Evolutionary conservation across 2,888 invertebrate species (phyloP).

Genomic region (Yponomeuta plumbellus): DNA sequence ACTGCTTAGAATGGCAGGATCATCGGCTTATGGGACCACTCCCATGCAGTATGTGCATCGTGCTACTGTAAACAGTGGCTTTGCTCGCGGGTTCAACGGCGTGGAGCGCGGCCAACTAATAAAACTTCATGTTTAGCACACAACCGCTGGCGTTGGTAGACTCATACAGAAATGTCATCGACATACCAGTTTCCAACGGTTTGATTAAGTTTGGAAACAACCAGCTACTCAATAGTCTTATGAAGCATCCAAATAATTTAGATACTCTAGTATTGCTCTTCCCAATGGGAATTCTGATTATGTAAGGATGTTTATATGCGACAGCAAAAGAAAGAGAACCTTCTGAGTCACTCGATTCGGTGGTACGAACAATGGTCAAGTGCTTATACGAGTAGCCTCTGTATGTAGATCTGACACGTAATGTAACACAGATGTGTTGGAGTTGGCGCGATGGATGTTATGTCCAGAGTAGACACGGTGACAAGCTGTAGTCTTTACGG

Average conservation of each 20-base stretch:
- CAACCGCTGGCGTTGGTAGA: background rate
- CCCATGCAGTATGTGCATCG: no score
- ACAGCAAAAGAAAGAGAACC: background rate
- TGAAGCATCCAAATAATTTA: no score
- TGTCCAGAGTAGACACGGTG: background rate
- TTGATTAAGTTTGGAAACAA: no score
- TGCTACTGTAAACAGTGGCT: slow-evolving; percentile 41
- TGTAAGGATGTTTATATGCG: no score
- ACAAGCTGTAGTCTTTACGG: no score
- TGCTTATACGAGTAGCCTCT: background rate
- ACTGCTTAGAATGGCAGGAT: no score
- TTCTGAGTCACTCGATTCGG: background rate
- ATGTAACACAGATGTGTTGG: background rate
- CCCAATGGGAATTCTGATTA: no score
- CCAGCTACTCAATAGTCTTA: no score
- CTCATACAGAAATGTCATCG: background rate
- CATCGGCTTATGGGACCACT: no score
- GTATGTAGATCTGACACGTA: background rate
- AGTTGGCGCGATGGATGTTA: background rate
- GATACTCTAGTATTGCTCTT: no score
- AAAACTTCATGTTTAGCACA: slow-evolving; percentile 68
- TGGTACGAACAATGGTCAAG: background rate
- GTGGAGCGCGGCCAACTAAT: slow-evolving; percentile 75
- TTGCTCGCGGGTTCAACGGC: slow-evolving; percentile 36
- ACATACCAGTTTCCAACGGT: no score